Evolutionary conservation across 2,888 invertebrate genomes (phyloP), one percentile per base, ranked within the genome.

Genomic region (Drosophila kuntzei): DNA sequence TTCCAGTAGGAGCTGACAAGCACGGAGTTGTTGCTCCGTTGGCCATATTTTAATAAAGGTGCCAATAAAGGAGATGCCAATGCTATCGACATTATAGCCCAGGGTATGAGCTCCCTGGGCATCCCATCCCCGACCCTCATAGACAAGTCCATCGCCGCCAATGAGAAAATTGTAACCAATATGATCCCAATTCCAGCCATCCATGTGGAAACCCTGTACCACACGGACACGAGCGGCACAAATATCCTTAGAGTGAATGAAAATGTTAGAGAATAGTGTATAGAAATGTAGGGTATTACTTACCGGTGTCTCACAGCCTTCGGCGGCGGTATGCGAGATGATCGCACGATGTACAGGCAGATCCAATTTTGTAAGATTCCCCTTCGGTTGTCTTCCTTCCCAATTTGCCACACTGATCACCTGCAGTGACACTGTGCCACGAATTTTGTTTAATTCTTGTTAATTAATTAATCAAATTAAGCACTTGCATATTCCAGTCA

Each of bases 141-240:
- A 96, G 0, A 95, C 95, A 0, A 93, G 92, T 0, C 96, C 96
- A 82, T 96, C 96, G 11, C 96, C 96, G 0, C 96, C 97, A 1
- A 97, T 93, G 5, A 97, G 91, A 81, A 96, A 97, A 90, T 96
- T 97, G 91, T 96, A 97, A 0, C 93, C 95, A 41, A 96, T 95
- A 89, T 96, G 96, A 65, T 92, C 93, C 94, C 95, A 96, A 0
- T 91, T 76, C 44, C 90, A 90, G 47, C 93, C 93, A 66, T 95
- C 95, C 64, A 96, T 95, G 90, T 97, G 96, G 81, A 94, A 95
- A 34, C 90, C 93, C 90, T 96, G 96, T 27, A 91, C 90, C 8
- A 72, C 47, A 2, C 74, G 80, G 0, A 89, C 94, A 3, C 93
- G 93, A 2, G 93, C 91, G 11, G 93, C 92, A 74, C 95, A 95